These are phyloP conservation scores for Agriopis marginaria DNA, from an alignment of 2,888 invertebrate genomes.

Conservation along the genomic window DNA sequence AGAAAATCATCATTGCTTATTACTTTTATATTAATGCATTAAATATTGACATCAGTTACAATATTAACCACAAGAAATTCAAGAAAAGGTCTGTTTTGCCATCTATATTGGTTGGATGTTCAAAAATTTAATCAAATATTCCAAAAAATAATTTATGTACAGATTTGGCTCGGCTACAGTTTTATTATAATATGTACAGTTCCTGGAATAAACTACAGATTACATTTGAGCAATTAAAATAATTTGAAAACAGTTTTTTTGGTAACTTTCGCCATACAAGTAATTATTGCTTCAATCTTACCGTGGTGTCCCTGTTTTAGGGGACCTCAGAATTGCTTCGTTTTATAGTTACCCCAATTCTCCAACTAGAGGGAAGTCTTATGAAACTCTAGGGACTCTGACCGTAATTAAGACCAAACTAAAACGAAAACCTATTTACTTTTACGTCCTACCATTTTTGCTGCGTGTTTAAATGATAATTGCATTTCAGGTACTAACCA, in stretches of 20 bases:
- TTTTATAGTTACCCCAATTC: conserved; percentile 31
- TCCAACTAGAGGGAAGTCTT: conserved; percentile 39
- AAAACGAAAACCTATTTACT: conserved; percentile 42
- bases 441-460: conserved; percentile 39
- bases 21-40: not conserved
- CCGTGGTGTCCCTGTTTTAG: conserved; percentile 9
- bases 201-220: no score
- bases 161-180: no score
- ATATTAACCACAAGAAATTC: not conserved
- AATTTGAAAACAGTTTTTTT: no score
- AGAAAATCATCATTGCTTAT: not conserved
- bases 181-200: no score
- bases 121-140: no score
- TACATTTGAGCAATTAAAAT: no score
- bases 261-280: not conserved
- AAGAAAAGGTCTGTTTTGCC: no score
- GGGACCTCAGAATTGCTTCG: conserved; percentile 29
- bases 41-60: not conserved
- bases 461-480: conserved; percentile 34
- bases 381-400: conserved; percentile 41
- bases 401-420: conserved; percentile 45
- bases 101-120: no score
- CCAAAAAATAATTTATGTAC: no score
- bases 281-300: not conserved
- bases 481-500: conserved; percentile 75